Conservation (phyloP, 2,113 vertebrate species). For the Percina caprodes region DNA sequence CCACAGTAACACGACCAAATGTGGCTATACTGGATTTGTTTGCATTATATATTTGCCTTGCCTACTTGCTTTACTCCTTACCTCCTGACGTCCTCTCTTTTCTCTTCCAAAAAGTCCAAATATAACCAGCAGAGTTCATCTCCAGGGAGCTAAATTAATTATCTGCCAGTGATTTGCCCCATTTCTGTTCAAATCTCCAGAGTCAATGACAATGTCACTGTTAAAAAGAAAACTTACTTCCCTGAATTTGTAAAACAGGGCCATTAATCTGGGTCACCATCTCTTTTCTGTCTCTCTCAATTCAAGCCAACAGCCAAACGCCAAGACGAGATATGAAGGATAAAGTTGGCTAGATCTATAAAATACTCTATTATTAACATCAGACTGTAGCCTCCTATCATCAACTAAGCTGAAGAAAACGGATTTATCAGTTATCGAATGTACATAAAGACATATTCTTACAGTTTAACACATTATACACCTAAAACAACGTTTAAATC, state of each 20-base stretch:
- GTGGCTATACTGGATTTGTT: background rate
- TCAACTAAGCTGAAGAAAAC: background rate
- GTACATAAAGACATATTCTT: background rate
- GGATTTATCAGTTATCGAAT: background rate
- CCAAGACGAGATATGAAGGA: conserved; percentile 27
- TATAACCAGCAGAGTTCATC: conserved; percentile 59
- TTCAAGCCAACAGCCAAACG: conserved; percentile 18
- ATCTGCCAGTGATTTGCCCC: conserved; percentile 77
- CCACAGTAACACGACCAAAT: background rate
- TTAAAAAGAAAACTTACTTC: conserved; percentile 75
- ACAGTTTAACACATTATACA: background rate
- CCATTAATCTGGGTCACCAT: conserved; percentile 78
- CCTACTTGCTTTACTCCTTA: conserved; percentile 18
- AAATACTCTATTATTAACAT: conserved; percentile 39
- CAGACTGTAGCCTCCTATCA: conserved; percentile 14
- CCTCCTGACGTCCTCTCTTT: conserved; percentile 19
- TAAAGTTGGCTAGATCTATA: conserved; percentile 31
- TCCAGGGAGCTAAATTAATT: conserved; percentile 79
- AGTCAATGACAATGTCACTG: conserved; percentile 72
- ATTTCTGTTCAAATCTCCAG: conserved; percentile 76
- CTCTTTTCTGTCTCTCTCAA: conserved; percentile 40
- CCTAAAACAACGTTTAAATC: background rate
- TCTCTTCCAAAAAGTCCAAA: conserved; percentile 52
- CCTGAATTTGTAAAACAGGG: conserved; percentile 76
- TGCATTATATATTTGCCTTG: background rate